Percentiles rank a stretch among this genome's conserved stretches.
Evolutionary conservation across 2,888 invertebrate genomes (phyloP).

Genomic region (Cheilosia impressa): DNA sequence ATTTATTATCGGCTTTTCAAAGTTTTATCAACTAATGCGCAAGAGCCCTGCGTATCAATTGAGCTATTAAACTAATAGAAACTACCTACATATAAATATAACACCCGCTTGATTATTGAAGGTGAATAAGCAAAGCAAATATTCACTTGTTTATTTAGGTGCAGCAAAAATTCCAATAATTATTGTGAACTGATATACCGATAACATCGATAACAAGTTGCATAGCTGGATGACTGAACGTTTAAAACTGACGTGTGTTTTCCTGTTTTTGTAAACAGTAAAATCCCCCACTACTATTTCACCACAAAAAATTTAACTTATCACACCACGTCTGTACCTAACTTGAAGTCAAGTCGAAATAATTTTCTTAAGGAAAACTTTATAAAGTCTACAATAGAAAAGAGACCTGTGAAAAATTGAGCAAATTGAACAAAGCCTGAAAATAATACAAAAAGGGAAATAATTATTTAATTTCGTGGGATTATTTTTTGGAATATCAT

Average conservation of each 20-base stretch:
- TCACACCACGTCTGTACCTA: slow-evolving; percentile 53
- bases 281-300: slow-evolving; percentile 54
- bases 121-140: no score
- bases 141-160: neutral
- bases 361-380: slow-evolving; percentile 39
- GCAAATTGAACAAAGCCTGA: slow-evolving; percentile 8
- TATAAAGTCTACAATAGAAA: slow-evolving; percentile 33
- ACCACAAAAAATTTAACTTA: slow-evolving; percentile 47
- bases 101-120: no score
- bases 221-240: neutral
- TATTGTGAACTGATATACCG: neutral
- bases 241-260: slow-evolving; percentile 51
- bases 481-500: slow-evolving; percentile 26
- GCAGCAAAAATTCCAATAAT: neutral
- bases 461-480: slow-evolving; percentile 48
- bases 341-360: slow-evolving; percentile 36
- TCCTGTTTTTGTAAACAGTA: slow-evolving; percentile 51
- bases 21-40: no score
- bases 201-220: neutral
- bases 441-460: slow-evolving; percentile 11
- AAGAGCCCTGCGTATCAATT: no score
- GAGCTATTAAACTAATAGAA: no score
- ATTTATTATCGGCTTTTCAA: no score
- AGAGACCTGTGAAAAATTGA: slow-evolving; percentile 36
- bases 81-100: no score